Conservation (phyloP, 2,797 vertebrate species). For the Buphagus erythrorhynchus region DNA sequence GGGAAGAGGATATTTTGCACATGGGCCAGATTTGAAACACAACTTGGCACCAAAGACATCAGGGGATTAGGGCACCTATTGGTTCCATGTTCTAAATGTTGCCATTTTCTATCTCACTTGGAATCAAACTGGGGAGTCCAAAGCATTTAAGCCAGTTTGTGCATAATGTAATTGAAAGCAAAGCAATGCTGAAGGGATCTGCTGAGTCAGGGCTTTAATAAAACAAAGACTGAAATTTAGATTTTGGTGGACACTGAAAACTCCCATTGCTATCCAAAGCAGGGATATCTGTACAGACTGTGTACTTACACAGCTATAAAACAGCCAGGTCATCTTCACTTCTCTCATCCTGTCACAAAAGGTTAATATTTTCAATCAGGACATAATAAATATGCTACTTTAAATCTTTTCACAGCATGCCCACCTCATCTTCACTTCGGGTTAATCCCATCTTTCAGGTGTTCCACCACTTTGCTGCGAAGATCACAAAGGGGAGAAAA, state of each 20-base stretch:
- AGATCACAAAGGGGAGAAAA: background rate
- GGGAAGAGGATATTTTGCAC: slow-evolving; percentile 29
- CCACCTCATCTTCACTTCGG: background rate
- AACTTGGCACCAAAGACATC: slow-evolving; percentile 3
- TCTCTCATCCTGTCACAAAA: background rate
- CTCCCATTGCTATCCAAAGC: background rate
- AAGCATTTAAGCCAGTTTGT: slow-evolving; percentile 2
- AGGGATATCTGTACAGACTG: background rate
- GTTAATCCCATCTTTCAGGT: background rate
- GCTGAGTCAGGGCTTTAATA: slow-evolving; percentile 7
- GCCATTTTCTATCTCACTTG: slow-evolving; percentile 16
- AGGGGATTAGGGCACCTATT: slow-evolving; percentile 36
- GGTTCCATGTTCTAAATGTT: background rate
- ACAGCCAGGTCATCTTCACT: background rate
- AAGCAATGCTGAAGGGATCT: background rate
- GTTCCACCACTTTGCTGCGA: background rate
- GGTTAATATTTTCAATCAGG: background rate
- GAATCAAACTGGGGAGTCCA: slow-evolving; percentile 2
- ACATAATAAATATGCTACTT: background rate
- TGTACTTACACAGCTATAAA: background rate
- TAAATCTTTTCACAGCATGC: background rate
- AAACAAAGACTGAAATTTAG: background rate
- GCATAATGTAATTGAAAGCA: background rate
- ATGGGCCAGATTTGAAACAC: background rate
- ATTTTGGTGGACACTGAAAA: slow-evolving; percentile 3